A percentile compares a stretch with the other conserved stretches of the same genome.
These are phyloP conservation scores for Sitodiplosis mosellana DNA, from an alignment of 1,140 invertebrate genomes.

Conservation along the genomic window DNA sequence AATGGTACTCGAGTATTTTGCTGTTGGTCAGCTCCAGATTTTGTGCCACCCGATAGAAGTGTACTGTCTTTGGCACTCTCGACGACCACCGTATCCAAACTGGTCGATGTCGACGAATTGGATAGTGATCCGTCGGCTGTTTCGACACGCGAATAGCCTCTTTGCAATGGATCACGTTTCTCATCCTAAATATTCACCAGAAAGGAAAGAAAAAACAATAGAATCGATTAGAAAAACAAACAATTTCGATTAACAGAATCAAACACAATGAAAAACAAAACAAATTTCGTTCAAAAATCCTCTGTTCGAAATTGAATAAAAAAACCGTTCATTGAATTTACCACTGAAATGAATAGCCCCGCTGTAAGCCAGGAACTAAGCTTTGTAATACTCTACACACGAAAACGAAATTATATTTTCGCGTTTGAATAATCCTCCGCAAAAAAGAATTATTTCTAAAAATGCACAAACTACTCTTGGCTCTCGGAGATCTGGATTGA, in stretches of 20 bases:
- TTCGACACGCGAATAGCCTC: constrained; percentile 18
- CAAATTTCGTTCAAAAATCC: not conserved
- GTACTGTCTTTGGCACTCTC: constrained; percentile 14
- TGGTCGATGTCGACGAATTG: constrained; percentile 22
- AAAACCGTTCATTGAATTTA: too few species aligned
- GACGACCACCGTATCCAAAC: constrained; percentile 22
- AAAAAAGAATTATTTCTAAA: too few species aligned
- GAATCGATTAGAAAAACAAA: not conserved
- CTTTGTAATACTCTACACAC: too few species aligned
- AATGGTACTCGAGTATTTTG: not conserved
- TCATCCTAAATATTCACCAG: not conserved
- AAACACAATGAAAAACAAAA: not conserved
- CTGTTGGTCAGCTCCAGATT: constrained; percentile 6
- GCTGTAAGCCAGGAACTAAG: too few species aligned
- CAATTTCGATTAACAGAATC: not conserved
- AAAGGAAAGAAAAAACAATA: not conserved
- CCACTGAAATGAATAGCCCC: too few species aligned
- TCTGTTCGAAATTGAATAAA: not conserved
- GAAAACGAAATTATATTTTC: too few species aligned
- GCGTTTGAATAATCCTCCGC: too few species aligned
- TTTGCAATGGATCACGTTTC: constrained; percentile 1
- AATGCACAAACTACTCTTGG: too few species aligned
- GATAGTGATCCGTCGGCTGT: constrained; percentile 13
- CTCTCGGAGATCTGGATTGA: too few species aligned
- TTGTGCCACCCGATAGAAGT: constrained; percentile 13